phyloP scores from a whole-genome alignment of 1,140 invertebrate genomes.

The Drosophila subobscura region DNA sequence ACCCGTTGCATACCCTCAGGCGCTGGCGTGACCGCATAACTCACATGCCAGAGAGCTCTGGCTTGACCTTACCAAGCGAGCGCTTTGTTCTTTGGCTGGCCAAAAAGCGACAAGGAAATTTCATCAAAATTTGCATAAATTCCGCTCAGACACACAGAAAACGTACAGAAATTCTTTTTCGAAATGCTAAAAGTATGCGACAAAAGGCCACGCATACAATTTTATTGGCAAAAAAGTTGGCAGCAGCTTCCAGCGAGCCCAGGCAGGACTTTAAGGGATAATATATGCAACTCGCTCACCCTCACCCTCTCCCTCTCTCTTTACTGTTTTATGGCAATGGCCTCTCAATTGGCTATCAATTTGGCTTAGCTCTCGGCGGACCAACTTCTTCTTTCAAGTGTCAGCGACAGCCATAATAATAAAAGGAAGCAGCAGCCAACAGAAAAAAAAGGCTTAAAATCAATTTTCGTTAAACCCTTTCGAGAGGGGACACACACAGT shows the following conservation, averaged over 20 bases:
- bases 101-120: constrained; percentile 47
- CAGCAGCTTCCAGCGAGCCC: constrained; percentile 41
- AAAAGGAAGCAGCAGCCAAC: constrained; percentile 7
- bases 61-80: constrained; percentile 45
- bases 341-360: constrained; percentile 74
- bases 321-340: constrained; percentile 47
- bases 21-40: constrained; percentile 43
- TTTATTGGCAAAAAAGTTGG: constrained; percentile 42
- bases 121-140: constrained; percentile 76
- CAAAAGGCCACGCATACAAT: constrained; percentile 38
- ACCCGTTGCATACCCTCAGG: constrained; percentile 45
- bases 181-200: constrained; percentile 57
- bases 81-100: constrained; percentile 22
- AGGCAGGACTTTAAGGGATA: constrained; percentile 63
- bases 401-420: constrained; percentile 63
- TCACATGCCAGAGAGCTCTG: constrained; percentile 36
- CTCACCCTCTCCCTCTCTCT: constrained; percentile 9
- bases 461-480: constrained; percentile 60
- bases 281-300: constrained; percentile 54
- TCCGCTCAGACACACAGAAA: constrained; percentile 67
- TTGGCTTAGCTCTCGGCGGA: constrained; percentile 57
- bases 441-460: constrained; percentile 51
- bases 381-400: constrained; percentile 67
- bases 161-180: constrained; percentile 62
- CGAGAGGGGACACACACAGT: constrained; percentile 9